Evolutionary conservation across 2,888 invertebrate genomes (phyloP).

Genomic region (Timema podura): DNA sequence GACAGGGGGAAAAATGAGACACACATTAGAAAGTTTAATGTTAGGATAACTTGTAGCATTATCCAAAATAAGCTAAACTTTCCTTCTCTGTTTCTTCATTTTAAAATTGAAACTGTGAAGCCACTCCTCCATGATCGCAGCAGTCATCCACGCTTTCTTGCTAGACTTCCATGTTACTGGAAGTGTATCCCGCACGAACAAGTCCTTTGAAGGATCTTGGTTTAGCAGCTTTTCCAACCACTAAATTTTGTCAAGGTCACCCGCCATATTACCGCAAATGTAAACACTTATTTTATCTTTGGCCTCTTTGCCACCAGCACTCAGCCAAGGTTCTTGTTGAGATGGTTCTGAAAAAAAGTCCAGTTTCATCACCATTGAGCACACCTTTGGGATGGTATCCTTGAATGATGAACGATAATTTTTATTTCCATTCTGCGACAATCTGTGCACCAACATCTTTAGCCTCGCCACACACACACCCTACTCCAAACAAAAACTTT

Average conservation of each 20-base stretch:
- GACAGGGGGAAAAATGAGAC: not conserved
- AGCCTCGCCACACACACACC: not conserved
- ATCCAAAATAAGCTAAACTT: no score
- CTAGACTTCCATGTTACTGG: not conserved
- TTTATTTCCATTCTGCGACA: not conserved
- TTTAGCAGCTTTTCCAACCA: constrained; percentile 4
- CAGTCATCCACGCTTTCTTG: no score
- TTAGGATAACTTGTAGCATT: no score
- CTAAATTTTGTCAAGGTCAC: not conserved
- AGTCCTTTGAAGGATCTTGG: not conserved
- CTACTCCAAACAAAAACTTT: constrained; percentile 7
- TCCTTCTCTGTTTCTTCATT: no score
- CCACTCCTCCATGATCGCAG: not conserved
- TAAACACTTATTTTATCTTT: not conserved
- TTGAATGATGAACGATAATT: not conserved
- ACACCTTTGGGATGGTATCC: not conserved
- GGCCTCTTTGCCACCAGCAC: not conserved
- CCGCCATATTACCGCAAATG: not conserved
- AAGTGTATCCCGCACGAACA: not conserved
- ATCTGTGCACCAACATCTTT: not conserved
- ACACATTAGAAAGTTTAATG: not conserved
- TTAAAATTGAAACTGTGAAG: no score
- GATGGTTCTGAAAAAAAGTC: not conserved
- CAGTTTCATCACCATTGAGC: not conserved
- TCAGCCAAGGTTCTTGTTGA: not conserved